Evolutionary conservation across 2,113 vertebrate genomes (phyloP), one percentile per base, ranked within the genome.

Genomic region (Osmerus mordax): DNA sequence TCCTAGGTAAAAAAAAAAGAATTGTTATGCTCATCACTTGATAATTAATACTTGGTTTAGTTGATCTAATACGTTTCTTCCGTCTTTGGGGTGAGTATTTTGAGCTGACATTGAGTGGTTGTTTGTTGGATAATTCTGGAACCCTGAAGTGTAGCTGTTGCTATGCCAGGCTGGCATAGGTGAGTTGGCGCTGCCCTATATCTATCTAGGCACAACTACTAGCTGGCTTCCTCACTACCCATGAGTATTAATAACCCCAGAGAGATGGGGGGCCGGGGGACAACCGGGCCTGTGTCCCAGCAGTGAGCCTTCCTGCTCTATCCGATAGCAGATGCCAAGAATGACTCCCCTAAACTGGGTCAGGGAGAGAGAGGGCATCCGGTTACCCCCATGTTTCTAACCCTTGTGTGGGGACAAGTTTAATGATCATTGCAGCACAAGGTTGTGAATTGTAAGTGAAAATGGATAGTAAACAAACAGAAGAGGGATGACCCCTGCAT

Each of bases 271-370:
- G 21, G 21, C 15, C 53, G 41, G 61, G 67, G 61, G 69, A 52
- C 14, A 32, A 23, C 29, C 47, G 68, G 72, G 65, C 56, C 58
- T 14, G 3, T 47, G 21, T 32, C 72, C 72, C 72, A 68, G 65
- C 13, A 7, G 72, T 68, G 65, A 28, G 25, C 28, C 29, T 28
- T 11, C 25, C 29, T 65, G 41, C 61, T 72, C 25, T 18, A 59
- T 56, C 15, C 53, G 69, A 83, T 70, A 81, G 84, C 71, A 5
- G 77, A 84, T 87, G 78, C 84, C 79, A 13, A 65, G 79, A 80
- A 84, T 82, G 69, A 68, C 72, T 76, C 75, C 71, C 53, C 77
- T 71, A 73, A 83, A 81, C 70, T 81, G 80, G 81, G 81, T 86
- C 82, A 83, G 75, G 63, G 64, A 47, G 67, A 67, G 23, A 56